Percentiles rank a stretch among this genome's conserved stretches.
Evolutionary conservation across 1,140 invertebrate species (phyloP).

Genomic region (Globodera ellingtonae): DNA sequence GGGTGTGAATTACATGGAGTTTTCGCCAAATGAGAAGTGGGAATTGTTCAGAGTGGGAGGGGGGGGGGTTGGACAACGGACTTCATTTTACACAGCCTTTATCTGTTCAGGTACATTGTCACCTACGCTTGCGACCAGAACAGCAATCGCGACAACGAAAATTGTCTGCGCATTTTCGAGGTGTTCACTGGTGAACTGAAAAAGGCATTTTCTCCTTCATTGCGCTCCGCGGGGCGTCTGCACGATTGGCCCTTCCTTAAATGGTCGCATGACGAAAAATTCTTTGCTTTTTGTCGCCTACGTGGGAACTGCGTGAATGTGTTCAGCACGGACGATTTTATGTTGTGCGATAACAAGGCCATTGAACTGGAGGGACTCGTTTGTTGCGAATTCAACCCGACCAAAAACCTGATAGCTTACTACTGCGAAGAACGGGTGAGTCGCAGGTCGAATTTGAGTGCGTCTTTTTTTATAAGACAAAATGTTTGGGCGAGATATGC

Average conservation of each 20-base stretch:
- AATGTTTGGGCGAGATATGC: too few relatives aligned
- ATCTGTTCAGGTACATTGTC: constrained; percentile 55
- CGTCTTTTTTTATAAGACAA: background rate
- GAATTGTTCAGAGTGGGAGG: constrained; percentile 17
- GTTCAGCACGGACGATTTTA: constrained; percentile 74
- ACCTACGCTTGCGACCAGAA: constrained; percentile 55
- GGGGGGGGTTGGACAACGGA: background rate
- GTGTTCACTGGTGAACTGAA: constrained; percentile 64
- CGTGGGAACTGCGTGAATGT: constrained; percentile 78
- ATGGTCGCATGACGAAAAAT: constrained; percentile 96
- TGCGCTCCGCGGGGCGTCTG: constrained; percentile 41
- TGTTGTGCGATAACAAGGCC: constrained; percentile 44
- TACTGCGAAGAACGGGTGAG: constrained; percentile 93
- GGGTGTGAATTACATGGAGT: constrained; percentile 91
- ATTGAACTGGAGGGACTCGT: constrained; percentile 66
- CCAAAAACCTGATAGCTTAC: constrained; percentile 91
- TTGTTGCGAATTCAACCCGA: constrained; percentile 96
- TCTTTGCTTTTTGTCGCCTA: constrained; percentile 73
- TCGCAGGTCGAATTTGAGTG: background rate
- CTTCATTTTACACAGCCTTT: constrained; percentile 10
- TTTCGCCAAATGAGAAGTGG: constrained; percentile 91
- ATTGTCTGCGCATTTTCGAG: constrained; percentile 61
- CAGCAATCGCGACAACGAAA: constrained; percentile 39
- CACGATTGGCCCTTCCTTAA: constrained; percentile 62
- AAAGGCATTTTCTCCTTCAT: constrained; percentile 53